phyloP scores from a whole-genome alignment of 2,797 vertebrate species.

The Silurus aristotelis region DNA sequence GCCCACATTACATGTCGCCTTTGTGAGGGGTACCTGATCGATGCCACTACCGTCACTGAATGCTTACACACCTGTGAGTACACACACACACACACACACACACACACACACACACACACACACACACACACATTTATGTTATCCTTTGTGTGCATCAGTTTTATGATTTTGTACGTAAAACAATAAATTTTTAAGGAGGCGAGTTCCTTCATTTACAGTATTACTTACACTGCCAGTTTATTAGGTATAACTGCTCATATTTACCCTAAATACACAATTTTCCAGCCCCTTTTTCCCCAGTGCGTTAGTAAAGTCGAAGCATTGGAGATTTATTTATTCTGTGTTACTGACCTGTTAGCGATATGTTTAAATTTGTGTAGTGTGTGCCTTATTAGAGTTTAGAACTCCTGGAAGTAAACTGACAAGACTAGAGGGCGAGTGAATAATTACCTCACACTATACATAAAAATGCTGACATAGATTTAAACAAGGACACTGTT shows the following conservation, averaged over 20 bases:
- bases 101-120: constrained; percentile 12
- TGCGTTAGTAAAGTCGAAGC: too few species aligned
- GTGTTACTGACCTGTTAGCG: not conserved
- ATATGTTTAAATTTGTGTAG: not conserved
- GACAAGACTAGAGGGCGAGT: too few species aligned
- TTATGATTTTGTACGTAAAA: not conserved
- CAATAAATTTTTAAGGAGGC: not conserved
- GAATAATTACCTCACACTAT: not conserved
- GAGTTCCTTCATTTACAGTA: not conserved
- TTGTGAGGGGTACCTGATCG: constrained; percentile 98
- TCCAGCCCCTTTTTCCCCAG: not conserved
- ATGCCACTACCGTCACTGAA: constrained; percentile 98
- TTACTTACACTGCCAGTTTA: too few species aligned
- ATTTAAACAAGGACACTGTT: not conserved
- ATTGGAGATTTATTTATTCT: not conserved
- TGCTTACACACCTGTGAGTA: constrained; percentile 98
- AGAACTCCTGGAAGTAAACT: too few species aligned
- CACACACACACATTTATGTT: too few species aligned
- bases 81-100: constrained; percentile 29
- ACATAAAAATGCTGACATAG: not conserved
- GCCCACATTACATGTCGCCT: constrained; percentile 98
- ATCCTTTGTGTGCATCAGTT: not conserved
- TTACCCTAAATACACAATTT: not conserved
- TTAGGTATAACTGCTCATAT: not conserved
- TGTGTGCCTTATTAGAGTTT: too few species aligned